Conservation (phyloP, 1,140 invertebrate genomes). For the Zaprionus vittiger region DNA sequence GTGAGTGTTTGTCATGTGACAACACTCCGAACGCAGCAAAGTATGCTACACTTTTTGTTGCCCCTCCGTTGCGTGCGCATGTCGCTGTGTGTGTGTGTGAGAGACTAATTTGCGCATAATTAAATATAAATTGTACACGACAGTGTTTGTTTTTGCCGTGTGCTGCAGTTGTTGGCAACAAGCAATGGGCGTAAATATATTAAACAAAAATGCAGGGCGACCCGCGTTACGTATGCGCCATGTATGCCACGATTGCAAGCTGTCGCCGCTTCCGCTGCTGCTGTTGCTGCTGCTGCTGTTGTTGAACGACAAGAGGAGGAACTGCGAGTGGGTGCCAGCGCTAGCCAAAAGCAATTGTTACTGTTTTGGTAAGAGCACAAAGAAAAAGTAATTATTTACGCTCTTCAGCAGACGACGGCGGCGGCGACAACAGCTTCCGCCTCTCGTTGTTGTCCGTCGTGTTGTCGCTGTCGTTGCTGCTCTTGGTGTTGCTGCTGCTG, state of each 20-base stretch:
- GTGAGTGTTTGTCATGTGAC: slow-evolving; percentile 80
- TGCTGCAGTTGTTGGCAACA: slow-evolving; percentile 51
- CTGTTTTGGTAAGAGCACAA: slow-evolving; percentile 79
- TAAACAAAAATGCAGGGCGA: slow-evolving; percentile 73
- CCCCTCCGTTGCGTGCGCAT: slow-evolving; percentile 2
- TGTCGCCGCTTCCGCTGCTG: slow-evolving; percentile 9
- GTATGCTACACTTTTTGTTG: slow-evolving; percentile 66
- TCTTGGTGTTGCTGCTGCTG: slow-evolving; percentile 1
- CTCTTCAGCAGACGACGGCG: slow-evolving; percentile 70
- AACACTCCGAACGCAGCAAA: slow-evolving; percentile 65
- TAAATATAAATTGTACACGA: slow-evolving; percentile 81
- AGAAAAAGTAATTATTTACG: slow-evolving; percentile 83
- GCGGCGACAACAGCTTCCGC: slow-evolving; percentile 53
- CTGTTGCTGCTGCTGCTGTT: slow-evolving; percentile 18
- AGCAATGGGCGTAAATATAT: slow-evolving; percentile 82
- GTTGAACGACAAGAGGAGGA: slow-evolving; percentile 30
- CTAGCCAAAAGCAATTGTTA: slow-evolving; percentile 62
- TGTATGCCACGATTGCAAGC: slow-evolving; percentile 56
- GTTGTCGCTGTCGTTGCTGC: slow-evolving; percentile 21
- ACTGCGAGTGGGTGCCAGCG: not conserved
- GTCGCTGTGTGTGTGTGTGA: slow-evolving; percentile 6
- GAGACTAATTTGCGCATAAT: slow-evolving; percentile 81
- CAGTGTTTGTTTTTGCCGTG: slow-evolving; percentile 68
- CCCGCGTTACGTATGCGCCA: slow-evolving; percentile 64
- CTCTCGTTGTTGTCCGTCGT: slow-evolving; percentile 17